Conservation (phyloP, 2,888 invertebrate genomes). For the Gari tellinella region DNA sequence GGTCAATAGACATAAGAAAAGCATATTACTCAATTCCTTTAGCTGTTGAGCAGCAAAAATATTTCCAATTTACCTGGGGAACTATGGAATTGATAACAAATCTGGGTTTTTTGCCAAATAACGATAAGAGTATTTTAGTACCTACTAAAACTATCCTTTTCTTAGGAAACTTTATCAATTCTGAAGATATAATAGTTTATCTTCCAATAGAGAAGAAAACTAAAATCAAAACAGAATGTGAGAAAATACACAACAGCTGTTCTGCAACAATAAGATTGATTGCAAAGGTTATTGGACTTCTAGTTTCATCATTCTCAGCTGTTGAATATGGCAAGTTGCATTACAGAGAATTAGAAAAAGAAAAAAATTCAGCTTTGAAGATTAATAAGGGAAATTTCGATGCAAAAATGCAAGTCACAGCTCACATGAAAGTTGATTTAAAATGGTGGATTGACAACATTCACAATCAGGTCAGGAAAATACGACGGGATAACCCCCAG, state of each 20-base stretch:
- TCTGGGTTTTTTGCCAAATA: constrained; percentile 3
- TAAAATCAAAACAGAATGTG: constrained; percentile 1
- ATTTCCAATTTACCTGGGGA: not conserved
- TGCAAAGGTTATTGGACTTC: constrained; percentile 14
- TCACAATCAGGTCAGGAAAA: not conserved
- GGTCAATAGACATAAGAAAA: constrained; percentile 4
- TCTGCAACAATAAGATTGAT: constrained; percentile 6
- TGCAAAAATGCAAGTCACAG: constrained; percentile 2
- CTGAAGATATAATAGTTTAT: constrained; percentile 10
- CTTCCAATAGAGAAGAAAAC: constrained; percentile 12
- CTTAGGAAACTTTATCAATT: constrained; percentile 14
- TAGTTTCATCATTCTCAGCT: constrained; percentile 21
- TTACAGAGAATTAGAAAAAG: constrained; percentile 18
- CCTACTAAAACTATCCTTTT: not conserved
- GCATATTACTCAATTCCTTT: constrained; percentile 13
- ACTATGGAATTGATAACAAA: not conserved
- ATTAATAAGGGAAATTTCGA: constrained; percentile 22
- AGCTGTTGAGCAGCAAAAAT: not conserved
- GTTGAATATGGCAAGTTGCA: constrained; percentile 26
- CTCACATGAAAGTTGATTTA: constrained; percentile 16
- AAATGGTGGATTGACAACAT: constrained; percentile 30
- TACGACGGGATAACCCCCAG: not conserved
- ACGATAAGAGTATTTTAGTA: not conserved
- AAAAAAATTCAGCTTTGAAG: constrained; percentile 13
- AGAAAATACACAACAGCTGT: not conserved